Conservation (phyloP, 37 sponge, comb jelly and placozoan species). For the Ephydatia muelleri region DNA sequence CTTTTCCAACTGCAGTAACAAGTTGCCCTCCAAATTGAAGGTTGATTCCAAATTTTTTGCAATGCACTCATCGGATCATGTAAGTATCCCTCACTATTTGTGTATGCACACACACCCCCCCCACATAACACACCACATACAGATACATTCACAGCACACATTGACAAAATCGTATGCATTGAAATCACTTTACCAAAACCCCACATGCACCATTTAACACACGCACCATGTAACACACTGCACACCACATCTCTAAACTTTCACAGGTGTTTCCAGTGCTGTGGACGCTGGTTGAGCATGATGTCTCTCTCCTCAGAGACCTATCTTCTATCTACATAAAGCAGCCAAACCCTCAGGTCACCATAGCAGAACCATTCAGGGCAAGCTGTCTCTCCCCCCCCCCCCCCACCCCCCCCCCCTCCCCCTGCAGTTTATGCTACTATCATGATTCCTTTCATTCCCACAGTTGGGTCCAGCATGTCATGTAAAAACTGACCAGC, state of each 20-base stretch:
- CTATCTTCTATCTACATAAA: conserved; percentile 35
- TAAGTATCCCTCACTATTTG: no score
- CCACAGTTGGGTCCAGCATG: conserved; percentile 36
- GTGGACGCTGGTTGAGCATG: conserved; percentile 27
- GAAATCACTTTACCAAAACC: no score
- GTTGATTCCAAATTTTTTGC: conserved; percentile 47
- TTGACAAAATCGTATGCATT: no score
- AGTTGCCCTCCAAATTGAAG: conserved; percentile 17
- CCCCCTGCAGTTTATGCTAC: neutral
- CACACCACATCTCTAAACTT: no score
- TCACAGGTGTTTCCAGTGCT: conserved; percentile 50
- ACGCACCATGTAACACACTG: no score
- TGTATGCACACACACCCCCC: neutral
- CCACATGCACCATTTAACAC: no score
- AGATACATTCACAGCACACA: no score
- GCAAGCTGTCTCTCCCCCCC: conserved; percentile 10
- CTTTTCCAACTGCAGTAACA: conserved; percentile 2
- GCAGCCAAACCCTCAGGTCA: neutral
- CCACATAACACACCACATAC: no score
- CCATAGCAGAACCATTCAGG: conserved; percentile 46
- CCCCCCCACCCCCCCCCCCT: no score
- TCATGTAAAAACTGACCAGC: neutral
- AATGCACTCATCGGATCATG: conserved; percentile 47
- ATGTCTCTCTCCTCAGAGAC: conserved; percentile 14
- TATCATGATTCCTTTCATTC: neutral